Conservation (phyloP, 1,140 invertebrate genomes). For the Papilio helenus region DNA sequence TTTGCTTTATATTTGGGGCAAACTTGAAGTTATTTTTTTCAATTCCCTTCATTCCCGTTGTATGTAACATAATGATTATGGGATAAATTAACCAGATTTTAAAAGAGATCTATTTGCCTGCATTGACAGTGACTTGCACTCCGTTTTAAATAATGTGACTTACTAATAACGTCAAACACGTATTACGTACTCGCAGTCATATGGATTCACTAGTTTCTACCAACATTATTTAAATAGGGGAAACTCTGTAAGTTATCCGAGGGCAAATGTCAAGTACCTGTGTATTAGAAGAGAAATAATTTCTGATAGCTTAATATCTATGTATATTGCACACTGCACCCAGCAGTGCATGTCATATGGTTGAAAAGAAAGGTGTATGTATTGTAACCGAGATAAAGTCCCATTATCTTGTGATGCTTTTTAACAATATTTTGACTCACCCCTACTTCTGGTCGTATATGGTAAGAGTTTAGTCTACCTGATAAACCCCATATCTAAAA, state of each 20-base stretch:
- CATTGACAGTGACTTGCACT: conserved; percentile 24
- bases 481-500: too few species aligned
- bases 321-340: too few species aligned
- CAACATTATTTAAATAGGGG: conserved; percentile 13
- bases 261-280: not conserved
- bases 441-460: too few species aligned
- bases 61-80: conserved; percentile 13
- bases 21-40: conserved; percentile 25
- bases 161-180: conserved; percentile 28
- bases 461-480: too few species aligned
- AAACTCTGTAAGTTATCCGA: not conserved
- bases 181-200: conserved; percentile 29
- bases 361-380: too few species aligned
- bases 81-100: not conserved
- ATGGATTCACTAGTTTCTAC: conserved; percentile 33
- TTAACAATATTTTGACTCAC: too few species aligned
- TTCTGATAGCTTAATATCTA: not conserved
- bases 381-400: too few species aligned
- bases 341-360: too few species aligned
- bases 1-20: conserved; percentile 10
- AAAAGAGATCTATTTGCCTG: not conserved
- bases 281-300: not conserved
- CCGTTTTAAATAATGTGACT: conserved; percentile 22
- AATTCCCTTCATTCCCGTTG: conserved; percentile 27
- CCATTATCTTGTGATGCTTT: too few species aligned